A percentile compares a stretch with the other conserved stretches of the same genome.
These are phyloP conservation scores for Charaxes varanes DNA, from an alignment of 1,140 invertebrate species.

Conservation along the genomic window DNA sequence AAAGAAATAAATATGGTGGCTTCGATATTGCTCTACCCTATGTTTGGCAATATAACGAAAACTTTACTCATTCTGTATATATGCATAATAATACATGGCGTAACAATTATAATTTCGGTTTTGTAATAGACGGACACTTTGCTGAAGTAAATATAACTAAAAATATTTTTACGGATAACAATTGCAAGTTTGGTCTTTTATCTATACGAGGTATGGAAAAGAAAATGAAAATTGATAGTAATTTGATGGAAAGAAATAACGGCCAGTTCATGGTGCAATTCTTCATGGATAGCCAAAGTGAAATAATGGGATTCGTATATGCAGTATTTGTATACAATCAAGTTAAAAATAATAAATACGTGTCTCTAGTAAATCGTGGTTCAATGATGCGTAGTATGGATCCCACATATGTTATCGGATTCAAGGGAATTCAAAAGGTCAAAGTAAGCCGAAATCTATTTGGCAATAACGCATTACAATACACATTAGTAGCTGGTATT, in stretches of 20 bases:
- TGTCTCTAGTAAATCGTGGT: slow-evolving; percentile 43
- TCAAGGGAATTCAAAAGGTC: slow-evolving; percentile 96
- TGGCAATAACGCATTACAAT: slow-evolving; percentile 89
- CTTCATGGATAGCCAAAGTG: slow-evolving; percentile 92
- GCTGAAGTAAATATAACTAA: slow-evolving; percentile 87
- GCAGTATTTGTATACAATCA: slow-evolving; percentile 88
- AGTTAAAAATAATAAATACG: slow-evolving; percentile 82
- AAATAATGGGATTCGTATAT: slow-evolving; percentile 89
- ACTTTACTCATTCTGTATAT: slow-evolving; percentile 92
- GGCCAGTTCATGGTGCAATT: slow-evolving; percentile 93
- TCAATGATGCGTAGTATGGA: slow-evolving; percentile 69
- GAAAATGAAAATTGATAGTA: slow-evolving; percentile 86
- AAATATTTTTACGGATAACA: slow-evolving; percentile 91
- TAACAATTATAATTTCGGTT: slow-evolving; percentile 88
- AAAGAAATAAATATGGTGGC: slow-evolving; percentile 88
- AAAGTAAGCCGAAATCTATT: slow-evolving; percentile 93
- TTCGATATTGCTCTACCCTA: slow-evolving; percentile 91
- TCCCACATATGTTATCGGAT: slow-evolving; percentile 90
- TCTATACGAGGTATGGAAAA: slow-evolving; percentile 97
- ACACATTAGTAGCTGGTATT: slow-evolving; percentile 94
- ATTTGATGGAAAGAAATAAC: slow-evolving; percentile 87
- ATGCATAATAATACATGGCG: slow-evolving; percentile 91
- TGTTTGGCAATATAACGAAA: slow-evolving; percentile 96
- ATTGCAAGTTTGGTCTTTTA: slow-evolving; percentile 88
- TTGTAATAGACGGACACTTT: slow-evolving; percentile 94